Conservation (phyloP, 1,140 invertebrate species). For the Lanistes nyassanus region DNA sequence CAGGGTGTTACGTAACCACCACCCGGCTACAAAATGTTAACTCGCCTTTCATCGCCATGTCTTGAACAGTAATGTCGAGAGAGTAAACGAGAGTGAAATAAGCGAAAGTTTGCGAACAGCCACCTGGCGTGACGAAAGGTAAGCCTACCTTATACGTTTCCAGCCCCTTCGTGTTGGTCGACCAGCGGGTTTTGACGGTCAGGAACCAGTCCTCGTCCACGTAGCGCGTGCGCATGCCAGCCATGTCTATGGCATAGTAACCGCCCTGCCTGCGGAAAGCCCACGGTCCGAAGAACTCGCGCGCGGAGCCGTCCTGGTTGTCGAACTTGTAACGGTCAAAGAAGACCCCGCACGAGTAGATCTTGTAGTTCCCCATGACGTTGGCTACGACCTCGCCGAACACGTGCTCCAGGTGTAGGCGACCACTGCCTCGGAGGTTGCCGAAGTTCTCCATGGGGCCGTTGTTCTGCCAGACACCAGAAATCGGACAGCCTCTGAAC, state of each 20-base stretch:
- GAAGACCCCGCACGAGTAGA: conserved; percentile 90
- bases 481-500: not conserved
- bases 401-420: conserved; percentile 51
- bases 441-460: conserved; percentile 46
- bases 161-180: conserved; percentile 37
- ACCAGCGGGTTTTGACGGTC: conserved; percentile 38
- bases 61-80: no score
- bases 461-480: conserved; percentile 34
- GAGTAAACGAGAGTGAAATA: no score
- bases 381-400: conserved; percentile 80
- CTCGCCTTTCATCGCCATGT: no score
- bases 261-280: conserved; percentile 38
- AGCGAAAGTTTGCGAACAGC: no score
- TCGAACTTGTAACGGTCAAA: conserved; percentile 95
- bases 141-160: conserved; percentile 41
- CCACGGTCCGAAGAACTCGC: conserved; percentile 51
- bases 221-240: conserved; percentile 40
- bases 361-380: conserved; percentile 83
- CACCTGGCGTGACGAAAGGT: no score
- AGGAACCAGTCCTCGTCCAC: conserved; percentile 42
- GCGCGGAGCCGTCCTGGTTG: conserved; percentile 70
- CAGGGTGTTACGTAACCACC: no score
- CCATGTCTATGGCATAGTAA: conserved; percentile 42
- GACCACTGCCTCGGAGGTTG: conserved; percentile 43
- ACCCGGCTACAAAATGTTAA: no score